Conservation (phyloP, 2,888 invertebrate genomes). For the Prosapia bicincta region DNA sequence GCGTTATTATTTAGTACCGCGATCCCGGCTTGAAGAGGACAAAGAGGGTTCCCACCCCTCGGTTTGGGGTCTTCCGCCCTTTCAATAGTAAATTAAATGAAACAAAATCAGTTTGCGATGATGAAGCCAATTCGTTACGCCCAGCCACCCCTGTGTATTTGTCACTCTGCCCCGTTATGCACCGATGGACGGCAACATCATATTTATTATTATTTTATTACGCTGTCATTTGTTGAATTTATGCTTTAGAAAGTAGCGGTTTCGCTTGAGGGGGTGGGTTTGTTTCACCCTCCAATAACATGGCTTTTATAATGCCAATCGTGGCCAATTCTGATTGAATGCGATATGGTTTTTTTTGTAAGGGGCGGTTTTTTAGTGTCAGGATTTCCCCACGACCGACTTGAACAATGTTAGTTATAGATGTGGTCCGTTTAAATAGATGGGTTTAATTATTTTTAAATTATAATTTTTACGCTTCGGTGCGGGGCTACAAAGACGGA, state of each 20-base stretch:
- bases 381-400: too few relatives aligned
- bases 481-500: too few relatives aligned
- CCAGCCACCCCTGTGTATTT: neutral
- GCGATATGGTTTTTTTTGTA: neutral
- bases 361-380: neutral
- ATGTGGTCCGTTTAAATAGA: too few relatives aligned
- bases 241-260: slow-evolving; percentile 5
- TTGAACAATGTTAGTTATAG: too few relatives aligned
- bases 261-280: neutral
- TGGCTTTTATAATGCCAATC: neutral
- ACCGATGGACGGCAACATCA: slow-evolving; percentile 5
- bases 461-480: too few relatives aligned
- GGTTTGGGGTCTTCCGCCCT: slow-evolving; percentile 23
- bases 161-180: neutral
- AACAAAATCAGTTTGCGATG: slow-evolving; percentile 22
- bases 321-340: neutral
- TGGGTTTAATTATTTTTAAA: too few relatives aligned
- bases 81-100: slow-evolving; percentile 27
- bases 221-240: slow-evolving; percentile 24
- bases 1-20: neutral
- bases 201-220: slow-evolving; percentile 25
- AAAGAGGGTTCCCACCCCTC: slow-evolving; percentile 9
- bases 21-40: neutral
- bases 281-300: neutral
- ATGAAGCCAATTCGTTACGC: neutral